These are phyloP conservation scores for Polylopha cassiicola DNA, from an alignment of 2,888 invertebrate species.

Conservation along the genomic window DNA sequence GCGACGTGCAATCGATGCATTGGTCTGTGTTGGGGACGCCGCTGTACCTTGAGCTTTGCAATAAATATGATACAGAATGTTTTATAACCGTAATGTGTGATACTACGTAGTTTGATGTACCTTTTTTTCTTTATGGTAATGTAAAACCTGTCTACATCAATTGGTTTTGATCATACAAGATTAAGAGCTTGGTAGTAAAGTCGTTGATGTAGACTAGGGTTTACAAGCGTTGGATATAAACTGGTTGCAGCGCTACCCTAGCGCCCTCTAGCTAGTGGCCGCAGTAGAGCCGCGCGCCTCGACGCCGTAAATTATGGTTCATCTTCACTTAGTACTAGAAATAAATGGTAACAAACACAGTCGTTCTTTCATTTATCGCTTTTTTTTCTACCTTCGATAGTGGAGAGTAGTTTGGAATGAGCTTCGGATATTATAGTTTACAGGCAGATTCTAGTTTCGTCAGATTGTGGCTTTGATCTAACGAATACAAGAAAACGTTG, in stretches of 20 bases:
- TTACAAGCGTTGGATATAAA: conserved; percentile 35
- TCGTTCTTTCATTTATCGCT: conserved; percentile 75
- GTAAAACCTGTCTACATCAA: too few relatives aligned
- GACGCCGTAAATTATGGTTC: conserved; percentile 63
- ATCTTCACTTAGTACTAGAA: conserved; percentile 73
- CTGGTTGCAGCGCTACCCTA: conserved; percentile 44
- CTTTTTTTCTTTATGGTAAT: conserved; percentile 34
- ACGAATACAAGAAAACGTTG: too few relatives aligned
- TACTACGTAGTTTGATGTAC: conserved; percentile 44
- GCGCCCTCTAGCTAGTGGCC: conserved; percentile 53
- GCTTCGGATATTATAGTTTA: conserved; percentile 46
- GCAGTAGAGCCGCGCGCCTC: conserved; percentile 68
- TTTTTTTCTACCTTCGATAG: conserved; percentile 34
- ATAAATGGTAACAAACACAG: conserved; percentile 73
- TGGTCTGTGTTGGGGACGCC: conserved; percentile 43
- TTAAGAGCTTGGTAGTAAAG: too few relatives aligned
- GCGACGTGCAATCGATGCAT: conserved; percentile 12
- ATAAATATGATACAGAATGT: conserved; percentile 56
- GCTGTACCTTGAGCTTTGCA: conserved; percentile 45
- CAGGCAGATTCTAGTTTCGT: conserved; percentile 32
- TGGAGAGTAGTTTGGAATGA: conserved; percentile 45
- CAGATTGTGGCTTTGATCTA: too few relatives aligned
- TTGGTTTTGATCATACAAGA: too few relatives aligned
- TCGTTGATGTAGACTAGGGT: too few relatives aligned
- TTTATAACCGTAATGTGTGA: conserved; percentile 45